These are phyloP conservation scores for Scolanthus callimorphus DNA, from an alignment of 92 coral and sea anemone species.

Conservation along the genomic window DNA sequence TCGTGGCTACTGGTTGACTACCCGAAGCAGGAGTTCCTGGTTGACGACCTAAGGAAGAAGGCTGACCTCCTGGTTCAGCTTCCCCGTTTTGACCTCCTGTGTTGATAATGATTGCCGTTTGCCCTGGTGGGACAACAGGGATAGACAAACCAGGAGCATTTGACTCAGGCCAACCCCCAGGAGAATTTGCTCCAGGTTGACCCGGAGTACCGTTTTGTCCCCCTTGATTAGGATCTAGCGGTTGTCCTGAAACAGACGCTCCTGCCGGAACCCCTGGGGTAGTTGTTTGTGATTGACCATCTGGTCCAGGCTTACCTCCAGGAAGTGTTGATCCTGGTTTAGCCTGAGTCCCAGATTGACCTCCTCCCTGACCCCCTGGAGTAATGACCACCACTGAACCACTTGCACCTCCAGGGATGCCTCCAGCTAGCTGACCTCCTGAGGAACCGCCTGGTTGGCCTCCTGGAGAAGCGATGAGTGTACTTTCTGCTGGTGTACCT, in stretches of 20 bases:
- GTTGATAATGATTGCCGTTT: conserved; percentile 17
- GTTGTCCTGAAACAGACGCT: conserved; percentile 10
- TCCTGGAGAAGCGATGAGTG: not conserved
- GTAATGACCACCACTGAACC: conserved; percentile 7
- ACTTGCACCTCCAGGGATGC: not conserved
- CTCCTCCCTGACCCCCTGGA: not conserved
- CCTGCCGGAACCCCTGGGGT: conserved; percentile 13
- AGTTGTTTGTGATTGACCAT: not conserved
- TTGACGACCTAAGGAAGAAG: not conserved
- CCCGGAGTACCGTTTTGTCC: not conserved
- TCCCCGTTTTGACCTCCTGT: conserved; percentile 19
- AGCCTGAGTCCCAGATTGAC: not conserved
- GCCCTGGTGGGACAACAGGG: conserved; percentile 20
- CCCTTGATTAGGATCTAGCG: not conserved
- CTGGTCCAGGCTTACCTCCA: not conserved
- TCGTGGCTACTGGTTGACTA: not conserved
- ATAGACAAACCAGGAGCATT: no score
- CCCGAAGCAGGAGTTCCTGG: conserved; percentile 3
- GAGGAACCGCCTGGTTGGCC: no score
- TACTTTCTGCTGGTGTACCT: not conserved
- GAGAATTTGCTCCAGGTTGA: conserved; percentile 11
- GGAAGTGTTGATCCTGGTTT: not conserved
- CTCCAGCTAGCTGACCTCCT: conserved; percentile 9
- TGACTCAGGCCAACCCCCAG: conserved; percentile 12
- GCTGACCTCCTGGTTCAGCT: not conserved